Base-by-base conservation (phyloP, 37 sponge, comb jelly and placozoan genomes). In the Ephydatia muelleri region DNA sequence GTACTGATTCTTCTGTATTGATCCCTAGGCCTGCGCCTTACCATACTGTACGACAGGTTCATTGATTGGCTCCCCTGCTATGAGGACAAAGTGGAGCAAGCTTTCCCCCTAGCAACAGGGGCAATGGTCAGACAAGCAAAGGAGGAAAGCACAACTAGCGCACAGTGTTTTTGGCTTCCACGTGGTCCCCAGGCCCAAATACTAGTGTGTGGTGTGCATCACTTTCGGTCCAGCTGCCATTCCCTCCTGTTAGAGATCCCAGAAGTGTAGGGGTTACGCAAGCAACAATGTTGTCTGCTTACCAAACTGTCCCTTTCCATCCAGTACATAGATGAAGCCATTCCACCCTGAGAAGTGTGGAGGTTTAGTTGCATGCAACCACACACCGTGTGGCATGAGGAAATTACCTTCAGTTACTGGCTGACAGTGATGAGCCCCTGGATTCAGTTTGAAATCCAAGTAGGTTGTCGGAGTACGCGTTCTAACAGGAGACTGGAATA, bases 41-140 rank as follows among this genome's bases (percentile, higher is more conserved):
- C 92, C 97, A 82, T 94, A 92, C 66, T 89, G 94, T 21, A 87
- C 92, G 31, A 97, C 85, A 11, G 90, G 91, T 76, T 97, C 98
- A 26, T 91, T 89, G 14, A 97, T 83, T 67, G 98, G 98, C 75
- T 95, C 70, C 32, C 98, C 98, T 72, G 98, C 94, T 32, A 97
- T 89, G 38, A 97, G 75, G 5, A 97, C 92, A 83, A 97, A 93
- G 47, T 89, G 94, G 8, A 91, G 76, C 77, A 70, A 67, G 0
- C 82, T 84, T 43, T 66, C 39, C 5, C 87, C 89, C 82, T 81
- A 31, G 28, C 22, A 38, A 5, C 8, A 80, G 30, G 19, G 33
- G n/a, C 28, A 36, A 22, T 9, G 36, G 0, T 28, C 22, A 38
- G 12, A 76, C 12, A 32, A 1, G 1, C 3, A 34, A 39, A 75